phyloP scores from a whole-genome alignment of 2,113 vertebrate genomes.

The Oreochromis spilurus region DNA sequence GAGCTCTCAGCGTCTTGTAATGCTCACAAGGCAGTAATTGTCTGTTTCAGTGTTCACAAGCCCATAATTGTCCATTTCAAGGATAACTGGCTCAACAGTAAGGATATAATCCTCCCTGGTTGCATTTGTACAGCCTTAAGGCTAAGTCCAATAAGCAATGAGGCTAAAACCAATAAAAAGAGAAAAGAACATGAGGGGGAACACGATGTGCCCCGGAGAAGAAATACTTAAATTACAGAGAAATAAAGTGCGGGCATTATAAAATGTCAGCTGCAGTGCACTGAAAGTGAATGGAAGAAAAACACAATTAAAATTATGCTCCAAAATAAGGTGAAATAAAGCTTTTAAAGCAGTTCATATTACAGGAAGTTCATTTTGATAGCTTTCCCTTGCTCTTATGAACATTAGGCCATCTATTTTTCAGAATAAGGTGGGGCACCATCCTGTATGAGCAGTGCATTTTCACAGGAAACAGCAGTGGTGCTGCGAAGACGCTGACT shows the following conservation, averaged over 20 bases:
- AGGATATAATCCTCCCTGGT: constrained; percentile 25
- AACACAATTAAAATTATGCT: neutral
- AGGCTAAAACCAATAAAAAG: neutral
- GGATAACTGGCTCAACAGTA: constrained; percentile 9
- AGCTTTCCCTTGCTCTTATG: neutral
- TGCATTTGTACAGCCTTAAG: constrained; percentile 18
- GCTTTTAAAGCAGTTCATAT: neutral
- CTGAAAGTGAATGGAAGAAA: neutral
- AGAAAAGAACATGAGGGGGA: neutral
- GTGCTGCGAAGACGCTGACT: neutral
- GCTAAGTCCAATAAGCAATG: neutral
- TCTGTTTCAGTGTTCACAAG: constrained; percentile 20
- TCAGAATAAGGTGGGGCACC: neutral
- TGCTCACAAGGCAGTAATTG: constrained; percentile 14
- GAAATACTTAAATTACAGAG: neutral
- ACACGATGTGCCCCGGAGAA: neutral
- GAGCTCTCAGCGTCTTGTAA: neutral
- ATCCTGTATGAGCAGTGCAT: neutral
- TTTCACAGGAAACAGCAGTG: constrained; percentile 8
- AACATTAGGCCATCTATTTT: neutral
- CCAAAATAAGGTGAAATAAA: neutral
- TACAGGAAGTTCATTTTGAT: neutral
- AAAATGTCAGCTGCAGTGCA: neutral
- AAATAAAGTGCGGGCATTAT: neutral
- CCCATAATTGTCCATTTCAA: constrained; percentile 35